phyloP scores from a whole-genome alignment of 2,797 vertebrate species.

The Cephalopachus bancanus region DNA sequence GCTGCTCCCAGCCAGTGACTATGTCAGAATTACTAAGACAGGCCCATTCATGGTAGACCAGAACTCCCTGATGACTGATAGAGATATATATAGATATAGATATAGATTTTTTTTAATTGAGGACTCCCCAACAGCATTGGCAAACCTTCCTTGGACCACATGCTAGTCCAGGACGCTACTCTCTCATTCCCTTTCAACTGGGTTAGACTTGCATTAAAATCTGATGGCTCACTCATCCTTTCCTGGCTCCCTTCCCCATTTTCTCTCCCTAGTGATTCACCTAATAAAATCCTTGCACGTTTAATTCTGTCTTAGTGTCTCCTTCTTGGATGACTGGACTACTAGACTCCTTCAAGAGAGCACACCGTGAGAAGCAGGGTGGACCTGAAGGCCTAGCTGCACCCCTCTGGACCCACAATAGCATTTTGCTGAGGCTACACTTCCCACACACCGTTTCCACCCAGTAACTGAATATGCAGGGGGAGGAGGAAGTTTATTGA shows the following conservation, averaged over 20 bases:
- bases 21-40: background rate
- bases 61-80: background rate
- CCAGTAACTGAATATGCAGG: background rate
- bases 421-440: background rate
- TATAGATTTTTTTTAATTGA: background rate
- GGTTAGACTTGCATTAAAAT: background rate
- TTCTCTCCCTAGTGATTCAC: background rate
- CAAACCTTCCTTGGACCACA: background rate
- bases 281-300: constrained; percentile 10
- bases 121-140: background rate
- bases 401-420: background rate
- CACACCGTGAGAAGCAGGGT: background rate
- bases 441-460: background rate
- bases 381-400: background rate
- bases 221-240: background rate
- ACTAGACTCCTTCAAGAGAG: background rate
- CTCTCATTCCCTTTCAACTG: background rate
- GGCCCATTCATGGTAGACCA: background rate
- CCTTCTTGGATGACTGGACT: background rate
- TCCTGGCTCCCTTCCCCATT: background rate
- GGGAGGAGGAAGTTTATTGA: background rate
- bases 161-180: background rate
- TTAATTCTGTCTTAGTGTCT: background rate
- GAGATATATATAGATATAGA: too few relatives aligned
- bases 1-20: background rate